These are phyloP conservation scores for Pharmacophagus antenor DNA, from an alignment of 2,888 invertebrate genomes.

Conservation along the genomic window DNA sequence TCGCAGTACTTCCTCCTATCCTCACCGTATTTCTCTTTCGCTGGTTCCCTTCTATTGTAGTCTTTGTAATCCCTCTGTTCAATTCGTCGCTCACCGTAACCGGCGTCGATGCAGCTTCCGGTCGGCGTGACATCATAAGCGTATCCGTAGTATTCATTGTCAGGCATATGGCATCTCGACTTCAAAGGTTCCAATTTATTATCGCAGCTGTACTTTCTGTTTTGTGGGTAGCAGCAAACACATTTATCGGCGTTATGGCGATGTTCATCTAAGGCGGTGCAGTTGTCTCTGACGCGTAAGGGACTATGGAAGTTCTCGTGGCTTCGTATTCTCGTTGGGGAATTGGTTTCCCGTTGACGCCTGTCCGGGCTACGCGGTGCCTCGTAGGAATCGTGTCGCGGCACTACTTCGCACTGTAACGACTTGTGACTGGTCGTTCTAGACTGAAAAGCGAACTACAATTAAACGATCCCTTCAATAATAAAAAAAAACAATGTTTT, in stretches of 20 bases:
- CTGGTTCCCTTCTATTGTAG: conserved; percentile 38
- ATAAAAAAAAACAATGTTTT: neutral
- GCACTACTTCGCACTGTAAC: conserved; percentile 60
- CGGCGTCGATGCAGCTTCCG: conserved; percentile 46
- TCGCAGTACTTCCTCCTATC: conserved; percentile 52
- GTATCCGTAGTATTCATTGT: conserved; percentile 48
- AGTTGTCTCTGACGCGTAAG: conserved; percentile 44
- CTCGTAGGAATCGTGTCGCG: conserved; percentile 44
- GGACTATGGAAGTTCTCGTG: conserved; percentile 49
- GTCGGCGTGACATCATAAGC: conserved; percentile 45
- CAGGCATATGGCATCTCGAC: conserved; percentile 42
- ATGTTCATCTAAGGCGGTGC: conserved; percentile 36
- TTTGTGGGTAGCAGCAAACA: conserved; percentile 40
- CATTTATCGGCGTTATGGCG: conserved; percentile 39
- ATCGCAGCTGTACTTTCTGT: conserved; percentile 43
- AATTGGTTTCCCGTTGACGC: conserved; percentile 46
- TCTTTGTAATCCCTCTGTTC: conserved; percentile 46
- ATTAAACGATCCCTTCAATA: too few relatives aligned
- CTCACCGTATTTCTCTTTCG: conserved; percentile 45
- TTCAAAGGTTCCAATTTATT: conserved; percentile 52
- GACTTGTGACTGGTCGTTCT: conserved; percentile 70
- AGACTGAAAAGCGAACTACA: conserved; percentile 43
- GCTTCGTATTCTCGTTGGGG: conserved; percentile 52
- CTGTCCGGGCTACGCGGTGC: conserved; percentile 48
- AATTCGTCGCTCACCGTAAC: conserved; percentile 37